Evolutionary conservation across 2,888 invertebrate genomes (phyloP).

Genomic region (Epirrita christyi): DNA sequence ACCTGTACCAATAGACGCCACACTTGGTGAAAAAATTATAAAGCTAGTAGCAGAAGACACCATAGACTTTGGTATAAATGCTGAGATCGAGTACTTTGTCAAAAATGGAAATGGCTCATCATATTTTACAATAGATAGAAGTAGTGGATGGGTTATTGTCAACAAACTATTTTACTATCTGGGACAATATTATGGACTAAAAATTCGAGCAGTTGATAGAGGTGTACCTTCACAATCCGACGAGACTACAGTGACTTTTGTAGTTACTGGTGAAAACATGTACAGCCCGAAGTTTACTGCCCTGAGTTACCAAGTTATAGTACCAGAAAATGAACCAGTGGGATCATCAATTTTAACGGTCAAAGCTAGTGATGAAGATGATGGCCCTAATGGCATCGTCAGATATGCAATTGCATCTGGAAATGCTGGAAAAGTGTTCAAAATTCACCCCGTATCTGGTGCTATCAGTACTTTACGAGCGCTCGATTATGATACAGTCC

Average conservation of each 20-base stretch:
- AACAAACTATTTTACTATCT: conserved; percentile 83
- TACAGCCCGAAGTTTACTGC: conserved; percentile 93
- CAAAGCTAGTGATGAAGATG: conserved; percentile 93
- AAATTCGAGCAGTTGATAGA: conserved; percentile 91
- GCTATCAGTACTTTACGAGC: conserved; percentile 91
- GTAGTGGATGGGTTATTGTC: conserved; percentile 93
- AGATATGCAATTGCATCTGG: conserved; percentile 93
- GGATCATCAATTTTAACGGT: conserved; percentile 94
- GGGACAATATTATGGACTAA: conserved; percentile 87
- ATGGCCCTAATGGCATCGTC: conserved; percentile 95
- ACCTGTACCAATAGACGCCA: conserved; percentile 92
- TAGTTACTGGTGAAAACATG: conserved; percentile 94
- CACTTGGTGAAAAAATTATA: conserved; percentile 88
- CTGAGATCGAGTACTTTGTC: conserved; percentile 92
- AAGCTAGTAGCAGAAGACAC: conserved; percentile 90
- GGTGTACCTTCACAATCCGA: conserved; percentile 95
- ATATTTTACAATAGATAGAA: conserved; percentile 89
- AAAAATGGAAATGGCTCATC: conserved; percentile 91
- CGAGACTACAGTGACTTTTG: conserved; percentile 88
- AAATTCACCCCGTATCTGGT: conserved; percentile 91
- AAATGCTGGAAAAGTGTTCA: conserved; percentile 92
- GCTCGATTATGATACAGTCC: conserved; percentile 94
- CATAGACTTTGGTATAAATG: conserved; percentile 94
- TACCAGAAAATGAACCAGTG: conserved; percentile 95
- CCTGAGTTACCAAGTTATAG: conserved; percentile 93